Base-by-base conservation (phyloP, 2,888 invertebrate genomes). In the Eupelmus urozonus region DNA sequence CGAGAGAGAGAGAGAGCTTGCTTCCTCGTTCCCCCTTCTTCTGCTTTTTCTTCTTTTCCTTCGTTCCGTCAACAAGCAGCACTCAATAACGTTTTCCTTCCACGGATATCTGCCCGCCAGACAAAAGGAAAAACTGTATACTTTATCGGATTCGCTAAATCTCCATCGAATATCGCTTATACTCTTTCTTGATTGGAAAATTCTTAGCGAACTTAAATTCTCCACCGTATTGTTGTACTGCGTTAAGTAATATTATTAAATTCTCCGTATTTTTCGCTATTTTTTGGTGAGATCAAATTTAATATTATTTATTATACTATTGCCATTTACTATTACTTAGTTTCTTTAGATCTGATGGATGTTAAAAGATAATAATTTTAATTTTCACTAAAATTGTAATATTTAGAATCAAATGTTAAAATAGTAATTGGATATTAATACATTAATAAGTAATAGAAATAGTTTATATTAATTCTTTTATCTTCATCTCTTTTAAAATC, bases 31-130 rank as follows among this genome's bases (percentile, higher is more conserved):
- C n/a, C 53, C 40, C 34, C n/a, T 74, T 69, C 25, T 34, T 67
- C 11, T n/a, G 49, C 53, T 34, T 23, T 51, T 23, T 49, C 75
- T 67, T 34, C 78, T 59, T 70, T 16, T 66, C 80, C 62, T 74
- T 78, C 80, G 82, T 84, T 85, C 83, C 85, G 86, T 87, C 80
- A 77, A 80, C 80, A 80, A 80, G 70, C 80, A 77, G 76, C 77
- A 80, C 81, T 82, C 87, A 85, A 88, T 88, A 88, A 87, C 86
- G 85, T 87, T 87, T 85, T 85, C 85, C 82, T 85, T 83, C 78
- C 76, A 70, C 78, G 77, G 77, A 78, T 81, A 71, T 79, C 71
- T 70, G 29, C 67, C 49, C 51, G 23, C 4, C 67, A 66, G 73
- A 78, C 63, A 80, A 79, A 78, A 78, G 55, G 71, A 72, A 78